Evolutionary conservation across 2,888 invertebrate species (phyloP).

Genomic region (Tineola bisselliella): DNA sequence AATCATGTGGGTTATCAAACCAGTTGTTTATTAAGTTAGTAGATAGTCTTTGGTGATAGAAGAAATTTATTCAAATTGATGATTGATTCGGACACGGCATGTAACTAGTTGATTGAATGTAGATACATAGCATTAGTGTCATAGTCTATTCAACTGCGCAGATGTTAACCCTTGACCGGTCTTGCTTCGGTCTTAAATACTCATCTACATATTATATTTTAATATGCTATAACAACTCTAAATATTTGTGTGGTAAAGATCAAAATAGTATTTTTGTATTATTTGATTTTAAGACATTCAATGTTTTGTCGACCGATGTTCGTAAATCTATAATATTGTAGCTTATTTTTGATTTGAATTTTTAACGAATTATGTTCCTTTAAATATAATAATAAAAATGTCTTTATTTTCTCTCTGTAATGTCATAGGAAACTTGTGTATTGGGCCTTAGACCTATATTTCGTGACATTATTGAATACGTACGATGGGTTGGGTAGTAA

Average conservation of each 20-base stretch:
- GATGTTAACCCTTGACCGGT: constrained; percentile 46
- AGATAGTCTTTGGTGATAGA: constrained; percentile 4
- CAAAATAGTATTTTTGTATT: background rate
- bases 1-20: background rate
- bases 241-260: background rate
- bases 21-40: background rate
- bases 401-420: too few relatives aligned
- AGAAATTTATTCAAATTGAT: constrained; percentile 63
- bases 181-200: constrained; percentile 23
- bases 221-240: background rate
- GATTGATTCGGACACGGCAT: constrained; percentile 59
- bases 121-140: constrained; percentile 63
- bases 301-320: constrained; percentile 32
- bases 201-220: background rate
- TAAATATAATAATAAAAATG: background rate
- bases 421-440: too few relatives aligned
- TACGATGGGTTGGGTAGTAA: too few relatives aligned
- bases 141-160: constrained; percentile 30
- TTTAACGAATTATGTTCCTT: background rate
- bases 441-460: too few relatives aligned
- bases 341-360: background rate
- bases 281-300: background rate
- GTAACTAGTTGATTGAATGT: constrained; percentile 53
- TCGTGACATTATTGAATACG: too few relatives aligned
- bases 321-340: background rate